Conservation (phyloP, 1,140 invertebrate species). For the Manduca sexta region DNA sequence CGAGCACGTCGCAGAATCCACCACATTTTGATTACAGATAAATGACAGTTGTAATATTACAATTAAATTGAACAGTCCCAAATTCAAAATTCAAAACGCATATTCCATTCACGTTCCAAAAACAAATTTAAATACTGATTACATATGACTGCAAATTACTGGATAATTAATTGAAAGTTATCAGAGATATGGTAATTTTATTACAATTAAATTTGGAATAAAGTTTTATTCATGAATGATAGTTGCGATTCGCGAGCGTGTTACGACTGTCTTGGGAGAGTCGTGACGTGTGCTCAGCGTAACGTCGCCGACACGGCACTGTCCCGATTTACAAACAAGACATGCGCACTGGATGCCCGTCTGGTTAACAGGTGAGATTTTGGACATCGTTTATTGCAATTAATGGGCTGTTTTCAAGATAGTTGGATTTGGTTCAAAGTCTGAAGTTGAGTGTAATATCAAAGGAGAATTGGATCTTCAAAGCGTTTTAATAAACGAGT, state of each 20-base stretch:
- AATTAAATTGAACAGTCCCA: not conserved
- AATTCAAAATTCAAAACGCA: not conserved
- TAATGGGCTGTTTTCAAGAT: too few relatives aligned
- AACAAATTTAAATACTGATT: not conserved
- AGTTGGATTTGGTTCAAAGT: too few relatives aligned
- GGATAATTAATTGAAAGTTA: too few relatives aligned
- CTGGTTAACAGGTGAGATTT: conserved; percentile 6
- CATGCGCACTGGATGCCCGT: not conserved
- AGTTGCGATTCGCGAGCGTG: not conserved
- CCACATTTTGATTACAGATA: conserved; percentile 45
- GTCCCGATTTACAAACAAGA: not conserved
- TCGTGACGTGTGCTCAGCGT: not conserved
- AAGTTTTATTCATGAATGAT: not conserved
- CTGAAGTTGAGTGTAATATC: too few relatives aligned
- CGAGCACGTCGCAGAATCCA: conserved; percentile 60
- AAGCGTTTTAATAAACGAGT: too few relatives aligned
- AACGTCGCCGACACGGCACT: not conserved
- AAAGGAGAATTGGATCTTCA: too few relatives aligned
- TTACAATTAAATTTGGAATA: not conserved
- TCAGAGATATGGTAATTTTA: too few relatives aligned
- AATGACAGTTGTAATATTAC: too few relatives aligned
- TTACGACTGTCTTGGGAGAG: not conserved
- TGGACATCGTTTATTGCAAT: not conserved
- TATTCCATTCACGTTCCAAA: too few relatives aligned
- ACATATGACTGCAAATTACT: not conserved